Percentiles rank a stretch among this genome's conserved stretches.
Conservation (phyloP, 2,888 invertebrate genomes). For the Drosophila recens region DNA sequence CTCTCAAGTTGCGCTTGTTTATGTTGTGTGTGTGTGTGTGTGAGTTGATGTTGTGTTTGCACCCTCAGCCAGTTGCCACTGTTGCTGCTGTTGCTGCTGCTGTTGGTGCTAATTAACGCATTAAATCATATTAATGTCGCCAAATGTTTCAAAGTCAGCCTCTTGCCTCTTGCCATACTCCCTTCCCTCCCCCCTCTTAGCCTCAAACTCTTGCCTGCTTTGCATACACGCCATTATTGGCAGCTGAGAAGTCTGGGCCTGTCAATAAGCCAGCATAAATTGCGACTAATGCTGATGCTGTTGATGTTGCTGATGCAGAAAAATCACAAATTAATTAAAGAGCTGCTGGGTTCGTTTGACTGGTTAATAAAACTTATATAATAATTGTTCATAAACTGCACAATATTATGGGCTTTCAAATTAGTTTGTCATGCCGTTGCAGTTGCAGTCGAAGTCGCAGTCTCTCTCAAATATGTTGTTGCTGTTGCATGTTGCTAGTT, state of each 20-base stretch:
- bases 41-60: slow-evolving; percentile 34
- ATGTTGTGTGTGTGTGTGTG: slow-evolving; percentile 8
- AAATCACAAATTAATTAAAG: slow-evolving; percentile 83
- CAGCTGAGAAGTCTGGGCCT: slow-evolving; percentile 36
- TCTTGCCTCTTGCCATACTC: slow-evolving; percentile 8
- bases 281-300: slow-evolving; percentile 64
- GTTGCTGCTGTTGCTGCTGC: slow-evolving; percentile 45
- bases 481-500: slow-evolving; percentile 60
- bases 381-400: slow-evolving; percentile 84
- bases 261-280: slow-evolving; percentile 78
- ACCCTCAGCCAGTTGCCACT: slow-evolving; percentile 54
- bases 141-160: slow-evolving; percentile 82
- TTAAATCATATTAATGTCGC: slow-evolving; percentile 84
- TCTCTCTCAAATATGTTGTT: slow-evolving; percentile 10
- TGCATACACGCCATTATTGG: slow-evolving; percentile 64
- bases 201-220: slow-evolving; percentile 37
- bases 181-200: background rate
- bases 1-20: slow-evolving; percentile 59
- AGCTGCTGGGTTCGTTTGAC: slow-evolving; percentile 48
- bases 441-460: slow-evolving; percentile 16
- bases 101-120: slow-evolving; percentile 83
- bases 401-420: slow-evolving; percentile 84
- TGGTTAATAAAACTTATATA: slow-evolving; percentile 84
- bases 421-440: slow-evolving; percentile 72
- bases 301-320: slow-evolving; percentile 51